phyloP scores from a whole-genome alignment of 2,888 invertebrate genomes.

The Drosophila setosimentum region DNA sequence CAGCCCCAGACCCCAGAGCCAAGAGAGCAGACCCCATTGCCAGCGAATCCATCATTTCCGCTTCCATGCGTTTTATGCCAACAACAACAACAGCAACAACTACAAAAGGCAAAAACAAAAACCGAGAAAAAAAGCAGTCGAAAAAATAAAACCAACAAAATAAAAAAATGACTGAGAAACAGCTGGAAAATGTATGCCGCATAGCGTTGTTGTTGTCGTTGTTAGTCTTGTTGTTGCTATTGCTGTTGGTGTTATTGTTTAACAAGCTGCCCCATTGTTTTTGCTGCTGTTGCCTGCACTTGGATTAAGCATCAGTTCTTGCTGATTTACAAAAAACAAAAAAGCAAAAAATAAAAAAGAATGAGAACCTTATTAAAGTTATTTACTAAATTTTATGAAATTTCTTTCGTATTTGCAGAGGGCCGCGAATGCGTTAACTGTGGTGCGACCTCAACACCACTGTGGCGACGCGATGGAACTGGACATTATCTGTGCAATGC shows the following conservation, averaged over 20 bases:
- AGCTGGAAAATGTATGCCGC: conserved; percentile 71
- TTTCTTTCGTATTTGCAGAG: conserved; percentile 87
- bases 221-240: conserved; percentile 21
- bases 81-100: conserved; percentile 8
- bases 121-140: conserved; percentile 11
- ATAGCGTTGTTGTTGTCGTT: conserved; percentile 31
- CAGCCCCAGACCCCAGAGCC: conserved; percentile 33
- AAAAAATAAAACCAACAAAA: conserved; percentile 17
- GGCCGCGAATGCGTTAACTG: conserved; percentile 99
- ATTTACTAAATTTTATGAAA: neutral
- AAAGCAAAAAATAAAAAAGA: neutral
- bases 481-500: conserved; percentile 99
- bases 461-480: conserved; percentile 98
- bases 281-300: conserved; percentile 45
- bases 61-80: conserved; percentile 83
- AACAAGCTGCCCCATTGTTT: conserved; percentile 53
- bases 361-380: neutral
- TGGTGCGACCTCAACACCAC: conserved; percentile 98
- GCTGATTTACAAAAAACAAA: conserved; percentile 1
- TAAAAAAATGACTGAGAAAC: conserved; percentile 62
- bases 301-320: conserved; percentile 25
- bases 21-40: conserved; percentile 47
- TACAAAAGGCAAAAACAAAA: conserved; percentile 29
- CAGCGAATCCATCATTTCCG: conserved; percentile 85
- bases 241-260: conserved; percentile 32